Conservation (phyloP, 2,113 vertebrate species). For the Mobula hypostoma region DNA sequence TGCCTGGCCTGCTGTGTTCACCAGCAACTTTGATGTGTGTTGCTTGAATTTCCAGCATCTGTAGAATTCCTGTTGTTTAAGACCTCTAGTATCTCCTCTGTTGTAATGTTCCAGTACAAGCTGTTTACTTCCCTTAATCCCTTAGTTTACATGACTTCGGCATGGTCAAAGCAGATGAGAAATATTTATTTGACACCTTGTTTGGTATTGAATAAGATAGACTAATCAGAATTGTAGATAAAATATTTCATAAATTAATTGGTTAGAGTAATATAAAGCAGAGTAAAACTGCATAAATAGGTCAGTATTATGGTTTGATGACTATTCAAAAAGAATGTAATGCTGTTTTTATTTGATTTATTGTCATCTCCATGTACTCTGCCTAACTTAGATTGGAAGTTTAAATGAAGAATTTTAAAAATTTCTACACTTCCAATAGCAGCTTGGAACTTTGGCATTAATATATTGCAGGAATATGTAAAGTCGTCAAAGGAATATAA, state of each 20-base stretch:
- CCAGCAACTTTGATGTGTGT: too few species aligned
- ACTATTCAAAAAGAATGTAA: background rate
- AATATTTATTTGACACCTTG: background rate
- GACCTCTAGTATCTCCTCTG: too few species aligned
- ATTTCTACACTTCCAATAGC: background rate
- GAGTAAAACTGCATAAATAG: background rate
- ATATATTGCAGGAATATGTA: conserved; percentile 64
- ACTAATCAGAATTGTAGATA: background rate
- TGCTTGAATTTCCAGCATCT: too few species aligned
- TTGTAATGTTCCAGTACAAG: too few species aligned
- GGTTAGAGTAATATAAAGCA: background rate
- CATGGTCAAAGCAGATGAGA: too few species aligned
- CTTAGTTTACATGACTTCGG: too few species aligned
- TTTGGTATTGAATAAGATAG: background rate
- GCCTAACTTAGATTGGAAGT: too few species aligned
- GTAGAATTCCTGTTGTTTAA: too few species aligned
- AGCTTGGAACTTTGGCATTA: background rate
- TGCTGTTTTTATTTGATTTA: background rate
- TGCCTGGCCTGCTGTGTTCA: too few species aligned
- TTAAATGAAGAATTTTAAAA: background rate
- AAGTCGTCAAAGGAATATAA: conserved; percentile 63
- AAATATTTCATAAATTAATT: background rate
- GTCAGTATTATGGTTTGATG: background rate
- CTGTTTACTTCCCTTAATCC: too few species aligned
- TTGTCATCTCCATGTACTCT: background rate